Percentiles rank a stretch among this genome's conserved stretches.
Conservation (phyloP, 2,888 invertebrate species). For the Ornithoptera priamus region DNA sequence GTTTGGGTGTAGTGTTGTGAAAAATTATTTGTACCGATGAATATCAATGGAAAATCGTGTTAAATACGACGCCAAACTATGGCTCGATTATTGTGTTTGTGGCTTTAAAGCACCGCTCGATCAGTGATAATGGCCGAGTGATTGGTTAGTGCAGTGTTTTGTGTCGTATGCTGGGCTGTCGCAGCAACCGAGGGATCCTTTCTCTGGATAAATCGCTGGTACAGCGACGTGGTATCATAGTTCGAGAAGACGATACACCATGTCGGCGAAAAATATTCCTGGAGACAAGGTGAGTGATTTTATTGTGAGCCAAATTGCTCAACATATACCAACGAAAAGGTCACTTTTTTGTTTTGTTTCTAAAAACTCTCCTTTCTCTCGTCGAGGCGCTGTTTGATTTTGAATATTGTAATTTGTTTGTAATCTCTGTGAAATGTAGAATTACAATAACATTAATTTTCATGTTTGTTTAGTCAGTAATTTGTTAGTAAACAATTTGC, state of each 20-base stretch:
- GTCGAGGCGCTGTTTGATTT: constrained; percentile 41
- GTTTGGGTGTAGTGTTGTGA: constrained; percentile 79
- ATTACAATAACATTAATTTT: neutral
- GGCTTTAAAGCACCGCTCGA: constrained; percentile 73
- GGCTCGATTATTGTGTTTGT: constrained; percentile 77
- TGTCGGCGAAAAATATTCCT: constrained; percentile 90
- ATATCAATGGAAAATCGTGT: constrained; percentile 78
- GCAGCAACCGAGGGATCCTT: constrained; percentile 75
- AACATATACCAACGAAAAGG: constrained; percentile 37
- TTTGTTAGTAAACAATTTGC: constrained; percentile 26
- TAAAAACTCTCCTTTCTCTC: constrained; percentile 67
- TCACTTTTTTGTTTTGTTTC: constrained; percentile 61
- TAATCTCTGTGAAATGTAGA: constrained; percentile 1
- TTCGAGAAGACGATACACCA: constrained; percentile 75
- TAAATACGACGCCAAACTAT: constrained; percentile 74
- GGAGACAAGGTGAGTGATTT: constrained; percentile 85
- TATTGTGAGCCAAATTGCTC: constrained; percentile 29
- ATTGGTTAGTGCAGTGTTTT: constrained; percentile 76
- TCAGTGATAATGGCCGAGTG: constrained; percentile 79
- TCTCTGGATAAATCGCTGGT: constrained; percentile 76
- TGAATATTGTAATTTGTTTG: constrained; percentile 11
- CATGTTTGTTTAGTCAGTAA: constrained; percentile 4
- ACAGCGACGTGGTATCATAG: constrained; percentile 73
- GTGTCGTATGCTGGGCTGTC: constrained; percentile 78
- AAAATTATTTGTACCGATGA: constrained; percentile 77